Base-by-base conservation (phyloP, 2,797 vertebrate species). In the Pseudomugil tenellus region DNA sequence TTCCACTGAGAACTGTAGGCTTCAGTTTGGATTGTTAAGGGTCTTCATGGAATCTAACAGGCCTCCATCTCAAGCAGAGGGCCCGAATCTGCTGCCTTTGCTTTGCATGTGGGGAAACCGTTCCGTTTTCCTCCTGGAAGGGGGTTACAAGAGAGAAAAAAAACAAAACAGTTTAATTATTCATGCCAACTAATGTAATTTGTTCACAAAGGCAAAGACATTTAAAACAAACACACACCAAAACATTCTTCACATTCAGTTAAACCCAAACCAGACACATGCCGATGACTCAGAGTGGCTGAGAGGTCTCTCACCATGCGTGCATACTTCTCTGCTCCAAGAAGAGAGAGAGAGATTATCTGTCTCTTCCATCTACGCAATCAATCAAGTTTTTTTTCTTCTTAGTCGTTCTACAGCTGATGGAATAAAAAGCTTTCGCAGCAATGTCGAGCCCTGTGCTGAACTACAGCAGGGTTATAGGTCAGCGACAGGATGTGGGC, bases 61-160 rank as follows among this genome's bases (percentile, higher is more conserved):
- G 98, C 96, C 96, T 99, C 97, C 97, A 97, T 98, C 95, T 98
- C 96, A 83, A 98, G 95, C 92, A 97, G 96, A 91, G 96, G 96
- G 92, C 96, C 97, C 80, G 96, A 94, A 94, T 96, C 93, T 84
- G 96, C 95, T 87, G 97, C 94, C 95, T 98, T 98, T 83, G 95
- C 94, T 96, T 97, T 98, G 95, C 96, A 98, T 69, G 96, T 96
- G 84, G 97, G 96, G 94, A 98, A 97, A 80, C 93, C 87, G 81
- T 93, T 97, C 91, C 95, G 94, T 91, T 99, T 98, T 91, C 96
- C 97, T 96, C 96, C 97, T 98, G 86, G 10, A 46, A 54, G 31
- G 19, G 32, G 43, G n/a, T 46, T 21, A n/a, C 51, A 23, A 41
- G 28, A 10, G 17, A 65, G 19, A 63, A 53, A 49, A 52, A 9